These are phyloP conservation scores for Anseranas semipalmata DNA, from an alignment of 2,113 vertebrate genomes.

Conservation along the genomic window DNA sequence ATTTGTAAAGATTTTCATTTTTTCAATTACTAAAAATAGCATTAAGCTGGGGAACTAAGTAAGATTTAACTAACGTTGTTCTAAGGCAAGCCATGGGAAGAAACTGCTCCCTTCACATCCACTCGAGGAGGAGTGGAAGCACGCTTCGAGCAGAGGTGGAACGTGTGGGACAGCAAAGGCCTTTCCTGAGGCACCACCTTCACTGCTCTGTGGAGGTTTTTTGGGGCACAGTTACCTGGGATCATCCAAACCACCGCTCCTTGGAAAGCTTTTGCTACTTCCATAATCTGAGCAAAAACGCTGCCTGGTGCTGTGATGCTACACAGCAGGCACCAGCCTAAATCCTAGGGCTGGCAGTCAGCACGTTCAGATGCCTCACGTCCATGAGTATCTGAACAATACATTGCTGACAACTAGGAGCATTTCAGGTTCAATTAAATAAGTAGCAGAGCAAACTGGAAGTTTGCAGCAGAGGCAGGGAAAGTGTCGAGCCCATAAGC, in stretches of 20 bases:
- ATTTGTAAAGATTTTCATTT: neutral
- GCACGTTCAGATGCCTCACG: neutral
- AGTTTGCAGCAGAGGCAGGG: neutral
- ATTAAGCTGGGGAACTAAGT: neutral
- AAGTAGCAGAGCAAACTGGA: neutral
- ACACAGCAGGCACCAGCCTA: neutral
- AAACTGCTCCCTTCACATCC: neutral
- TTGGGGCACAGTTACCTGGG: neutral
- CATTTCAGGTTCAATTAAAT: no score
- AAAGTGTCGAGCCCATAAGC: rapidly evolving
- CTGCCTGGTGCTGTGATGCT: neutral
- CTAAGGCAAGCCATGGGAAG: neutral
- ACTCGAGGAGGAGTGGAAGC: neutral
- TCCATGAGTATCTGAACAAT: neutral
- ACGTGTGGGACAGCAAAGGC: neutral
- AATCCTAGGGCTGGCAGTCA: neutral
- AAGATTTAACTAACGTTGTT: neutral
- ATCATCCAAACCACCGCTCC: rapidly evolving
- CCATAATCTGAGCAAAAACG: neutral
- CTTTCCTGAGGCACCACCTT: neutral
- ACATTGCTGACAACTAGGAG: neutral
- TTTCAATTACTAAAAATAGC: neutral
- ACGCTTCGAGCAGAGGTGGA: neutral
- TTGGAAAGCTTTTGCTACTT: neutral
- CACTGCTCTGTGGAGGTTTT: neutral